Evolutionary conservation across 2,888 invertebrate genomes (phyloP).

Genomic region (Listrodromus nycthemerus): DNA sequence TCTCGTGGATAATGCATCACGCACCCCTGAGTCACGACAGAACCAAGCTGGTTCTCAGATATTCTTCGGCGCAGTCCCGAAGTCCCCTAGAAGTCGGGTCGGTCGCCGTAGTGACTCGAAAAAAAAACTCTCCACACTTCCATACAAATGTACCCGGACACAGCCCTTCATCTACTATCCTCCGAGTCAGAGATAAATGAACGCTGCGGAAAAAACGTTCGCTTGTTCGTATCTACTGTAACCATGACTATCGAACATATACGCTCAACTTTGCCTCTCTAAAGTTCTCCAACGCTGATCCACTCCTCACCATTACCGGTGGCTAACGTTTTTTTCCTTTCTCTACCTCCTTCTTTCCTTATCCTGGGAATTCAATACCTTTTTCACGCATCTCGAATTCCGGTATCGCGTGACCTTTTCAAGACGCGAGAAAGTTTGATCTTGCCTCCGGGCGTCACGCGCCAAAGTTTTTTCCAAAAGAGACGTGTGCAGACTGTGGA

Average conservation of each 20-base stretch:
- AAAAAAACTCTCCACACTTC: too few species aligned
- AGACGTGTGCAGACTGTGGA: background rate
- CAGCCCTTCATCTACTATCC: background rate
- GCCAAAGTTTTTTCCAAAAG: conserved; percentile 18
- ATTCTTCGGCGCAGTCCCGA: conserved; percentile 14
- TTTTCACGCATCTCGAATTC: conserved; percentile 1
- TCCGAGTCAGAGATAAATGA: background rate
- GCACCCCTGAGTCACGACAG: conserved; percentile 32
- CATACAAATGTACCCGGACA: conserved; percentile 7
- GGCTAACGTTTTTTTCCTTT: background rate
- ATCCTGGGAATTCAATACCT: conserved; percentile 7
- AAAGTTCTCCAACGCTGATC: conserved; percentile 19
- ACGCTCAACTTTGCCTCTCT: background rate
- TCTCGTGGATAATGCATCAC: conserved; percentile 53
- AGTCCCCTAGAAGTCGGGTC: background rate
- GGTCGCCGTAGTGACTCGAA: background rate
- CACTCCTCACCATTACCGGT: conserved; percentile 1
- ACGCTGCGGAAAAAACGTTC: conserved; percentile 13
- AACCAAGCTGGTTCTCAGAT: conserved; percentile 32
- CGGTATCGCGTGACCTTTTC: conserved; percentile 10
- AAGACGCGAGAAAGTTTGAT: background rate
- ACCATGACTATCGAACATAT: background rate
- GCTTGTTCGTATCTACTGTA: background rate
- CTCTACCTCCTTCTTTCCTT: background rate
- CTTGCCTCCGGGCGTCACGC: conserved; percentile 8